These are phyloP conservation scores for Cryptotermes secundus DNA, from an alignment of 1,140 invertebrate genomes.

Conservation along the genomic window DNA sequence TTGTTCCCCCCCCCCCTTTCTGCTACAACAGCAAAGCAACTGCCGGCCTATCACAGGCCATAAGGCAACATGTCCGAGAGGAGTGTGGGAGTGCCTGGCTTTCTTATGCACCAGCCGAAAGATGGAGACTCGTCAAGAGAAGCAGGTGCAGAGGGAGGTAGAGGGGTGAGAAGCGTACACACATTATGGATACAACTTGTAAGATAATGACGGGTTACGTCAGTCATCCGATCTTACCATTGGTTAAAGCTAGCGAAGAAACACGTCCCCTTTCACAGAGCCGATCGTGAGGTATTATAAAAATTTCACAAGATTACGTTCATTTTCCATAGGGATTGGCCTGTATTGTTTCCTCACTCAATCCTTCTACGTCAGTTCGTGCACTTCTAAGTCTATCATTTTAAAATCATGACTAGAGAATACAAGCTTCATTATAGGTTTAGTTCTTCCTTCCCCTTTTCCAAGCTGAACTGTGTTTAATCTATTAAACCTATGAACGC, in stretches of 20 bases:
- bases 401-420: not conserved
- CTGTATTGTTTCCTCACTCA: not conserved
- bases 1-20: not conserved
- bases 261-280: not conserved
- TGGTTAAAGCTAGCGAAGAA: not conserved
- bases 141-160: not conserved
- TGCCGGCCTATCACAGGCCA: not conserved
- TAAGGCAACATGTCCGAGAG: not conserved
- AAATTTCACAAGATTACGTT: conserved; percentile 13
- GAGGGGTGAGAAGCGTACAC: not conserved
- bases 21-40: not conserved
- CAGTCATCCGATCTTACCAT: conserved; percentile 32
- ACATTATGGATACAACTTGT: conserved; percentile 27
- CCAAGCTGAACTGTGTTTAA: not conserved
- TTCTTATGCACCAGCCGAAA: not conserved
- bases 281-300: not conserved
- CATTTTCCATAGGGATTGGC: not conserved
- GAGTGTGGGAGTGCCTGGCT: conserved; percentile 22
- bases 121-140: no score
- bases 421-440: not conserved
- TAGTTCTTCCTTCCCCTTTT: not conserved
- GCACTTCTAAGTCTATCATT: not conserved
- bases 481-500: no score
- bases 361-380: not conserved
- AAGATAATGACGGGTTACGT: conserved; percentile 30